Evolutionary conservation across 2,888 invertebrate species (phyloP), one percentile per base, ranked within the genome.

Genomic region (Pandemis cinnamomeana): DNA sequence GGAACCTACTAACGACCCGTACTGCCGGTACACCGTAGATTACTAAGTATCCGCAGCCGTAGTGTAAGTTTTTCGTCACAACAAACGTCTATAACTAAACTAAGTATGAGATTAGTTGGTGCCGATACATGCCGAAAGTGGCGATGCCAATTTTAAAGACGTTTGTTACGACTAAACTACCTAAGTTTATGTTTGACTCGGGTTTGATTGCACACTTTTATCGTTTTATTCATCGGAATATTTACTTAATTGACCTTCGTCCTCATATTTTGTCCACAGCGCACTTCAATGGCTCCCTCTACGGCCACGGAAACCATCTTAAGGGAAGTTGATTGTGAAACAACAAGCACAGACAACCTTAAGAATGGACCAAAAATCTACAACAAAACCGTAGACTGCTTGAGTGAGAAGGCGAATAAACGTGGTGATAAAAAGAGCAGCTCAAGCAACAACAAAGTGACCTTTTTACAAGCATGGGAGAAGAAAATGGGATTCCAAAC

Each of bases 401-500:
- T 41, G 74, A 71, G 55, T 42, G 51, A 60, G n/a, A 15, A 53
- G 11, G 51, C 4, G 6, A 60, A 46, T 15, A 53, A 10, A 11
- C 20, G 80, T 2, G 91, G 91, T 76, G 87, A 89, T 11, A 79
- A 53, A 36, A 15, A 85, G 75, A 81, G 84, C 13, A 71, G 86
- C 61, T 80, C 85, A 20, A 82, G 80, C 53, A 79, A 80, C 90
- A 92, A n/a, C 80, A 85, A 0, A 80, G 7, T 10, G 27, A 78
- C 44, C 87, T 86, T 55, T 77, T 79, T 8, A 13, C 82, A 91
- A 71, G 77, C 80, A 70, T 90, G 87, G 89, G 94, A 93, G 78
- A 92, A 87, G 77, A 77, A 76, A 5, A 79, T 91, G 75, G 93
- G 95, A 5, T 95, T 96, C 75, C 82, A 94, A 60, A 95, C 96